Evolutionary conservation across 92 coral and sea anemone genomes (phyloP).

Genomic region (Porites cylindrica): DNA sequence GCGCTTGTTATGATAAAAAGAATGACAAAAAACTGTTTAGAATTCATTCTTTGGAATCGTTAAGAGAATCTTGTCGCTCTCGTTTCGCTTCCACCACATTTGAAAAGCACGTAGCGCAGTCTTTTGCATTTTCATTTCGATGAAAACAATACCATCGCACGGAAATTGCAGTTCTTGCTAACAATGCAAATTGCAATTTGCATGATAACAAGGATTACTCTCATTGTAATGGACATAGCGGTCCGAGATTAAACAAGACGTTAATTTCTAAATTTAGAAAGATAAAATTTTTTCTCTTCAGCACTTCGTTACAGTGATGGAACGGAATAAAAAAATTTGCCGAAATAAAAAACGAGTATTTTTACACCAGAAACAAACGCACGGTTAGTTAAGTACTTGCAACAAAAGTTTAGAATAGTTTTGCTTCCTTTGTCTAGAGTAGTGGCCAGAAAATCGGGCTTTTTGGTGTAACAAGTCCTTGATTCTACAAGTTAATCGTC

Average conservation of each 20-base stretch:
- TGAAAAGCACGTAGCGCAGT: neutral
- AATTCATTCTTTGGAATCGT: neutral
- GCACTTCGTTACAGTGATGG: too few relatives aligned
- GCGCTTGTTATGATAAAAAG: neutral
- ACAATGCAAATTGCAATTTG: conserved; percentile 15
- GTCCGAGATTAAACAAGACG: neutral
- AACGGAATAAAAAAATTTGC: too few relatives aligned
- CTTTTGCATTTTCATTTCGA: conserved; percentile 18
- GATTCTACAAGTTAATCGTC: too few relatives aligned
- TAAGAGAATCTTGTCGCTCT: neutral
- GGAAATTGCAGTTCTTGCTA: neutral
- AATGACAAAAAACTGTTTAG: neutral
- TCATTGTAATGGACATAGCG: neutral
- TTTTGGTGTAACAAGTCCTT: too few relatives aligned
- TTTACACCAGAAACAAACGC: too few relatives aligned
- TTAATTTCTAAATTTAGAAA: neutral
- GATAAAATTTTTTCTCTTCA: neutral
- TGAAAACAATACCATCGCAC: conserved; percentile 1
- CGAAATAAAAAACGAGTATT: too few relatives aligned
- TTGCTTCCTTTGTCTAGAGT: too few relatives aligned
- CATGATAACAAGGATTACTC: conserved; percentile 2
- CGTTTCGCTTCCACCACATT: neutral
- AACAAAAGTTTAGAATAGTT: too few relatives aligned
- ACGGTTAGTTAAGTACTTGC: too few relatives aligned
- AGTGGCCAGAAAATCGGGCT: too few relatives aligned